phyloP scores from a whole-genome alignment of 2,797 vertebrate species.

The Arrhamphus sclerolepis region DNA sequence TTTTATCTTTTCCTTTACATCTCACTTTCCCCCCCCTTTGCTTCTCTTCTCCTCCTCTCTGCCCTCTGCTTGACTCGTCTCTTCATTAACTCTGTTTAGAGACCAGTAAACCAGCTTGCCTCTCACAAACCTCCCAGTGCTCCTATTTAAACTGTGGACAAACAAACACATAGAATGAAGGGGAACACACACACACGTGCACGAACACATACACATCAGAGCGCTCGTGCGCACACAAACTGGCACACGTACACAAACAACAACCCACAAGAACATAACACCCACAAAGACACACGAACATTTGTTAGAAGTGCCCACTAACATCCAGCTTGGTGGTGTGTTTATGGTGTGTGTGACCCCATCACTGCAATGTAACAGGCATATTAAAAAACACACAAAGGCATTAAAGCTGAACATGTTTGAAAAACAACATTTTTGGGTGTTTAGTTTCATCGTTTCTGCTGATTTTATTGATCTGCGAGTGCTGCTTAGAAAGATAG shows the following conservation, averaged over 20 bases:
- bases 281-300: slow-evolving; percentile 22
- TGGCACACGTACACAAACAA: slow-evolving; percentile 6
- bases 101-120: slow-evolving; percentile 59
- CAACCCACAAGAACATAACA: slow-evolving; percentile 26
- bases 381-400: slow-evolving; percentile 31
- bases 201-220: slow-evolving; percentile 3
- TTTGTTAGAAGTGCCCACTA: slow-evolving; percentile 40
- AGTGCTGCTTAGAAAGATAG: not conserved
- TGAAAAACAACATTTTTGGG: slow-evolving; percentile 14
- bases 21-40: not conserved
- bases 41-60: slow-evolving; percentile 21
- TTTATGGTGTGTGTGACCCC: slow-evolving; percentile 50
- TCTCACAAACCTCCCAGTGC: slow-evolving; percentile 63
- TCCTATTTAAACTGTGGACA: slow-evolving; percentile 65
- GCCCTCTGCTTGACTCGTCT: slow-evolving; percentile 53
- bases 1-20: not conserved
- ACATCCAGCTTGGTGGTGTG: slow-evolving; percentile 34
- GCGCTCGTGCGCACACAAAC: not conserved
- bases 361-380: slow-evolving; percentile 21
- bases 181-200: slow-evolving; percentile 20
- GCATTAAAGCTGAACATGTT: slow-evolving; percentile 11
- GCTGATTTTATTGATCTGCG: slow-evolving; percentile 30
- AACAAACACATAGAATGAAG: slow-evolving; percentile 54
- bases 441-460: slow-evolving; percentile 19
- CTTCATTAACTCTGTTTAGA: slow-evolving; percentile 65